Base-by-base conservation (phyloP, 2,797 vertebrate genomes). In the Sebastes paucispinis region DNA sequence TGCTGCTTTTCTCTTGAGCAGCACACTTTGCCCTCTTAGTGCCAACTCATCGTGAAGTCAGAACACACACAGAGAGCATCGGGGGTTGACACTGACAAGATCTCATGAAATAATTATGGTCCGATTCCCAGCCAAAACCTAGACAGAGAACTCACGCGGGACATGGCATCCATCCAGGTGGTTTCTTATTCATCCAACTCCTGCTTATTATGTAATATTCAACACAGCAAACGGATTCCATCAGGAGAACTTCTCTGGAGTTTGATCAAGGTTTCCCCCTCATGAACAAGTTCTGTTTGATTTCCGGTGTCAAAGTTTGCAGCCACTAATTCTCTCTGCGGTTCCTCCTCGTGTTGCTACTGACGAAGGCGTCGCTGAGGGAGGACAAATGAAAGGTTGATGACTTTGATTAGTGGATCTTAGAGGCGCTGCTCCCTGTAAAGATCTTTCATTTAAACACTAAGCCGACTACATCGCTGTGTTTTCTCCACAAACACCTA, bases 21-120 rank as follows among this genome's bases (percentile, higher is more conserved):
- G 84, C 66, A 81, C 76, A 89, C 79, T 87, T 88, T 87, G 77
- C 70, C 82, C 82, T 91, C 78, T 84, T 80, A 74, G 77, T 83
- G 69, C 75, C 79, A 88, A 84, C 81, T 87, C 81, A 64, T 73
- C 25, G 8, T 67, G 57, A 52, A 90, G 83, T 77, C 70, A 77
- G 77, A 91, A 83, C 89, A 85, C 85, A 92, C 80, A 79, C 72
- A 68, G 5, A 81, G 75, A 75, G 77, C 82, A 85, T 50, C 57
- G 75, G 69, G 82, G 81, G 58, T 76, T 84, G 85, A 88, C 78
- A 84, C 67, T 79, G 89, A 91, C 90, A 89, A 87, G 81, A 80
- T 70, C 79, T 80, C 83, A 91, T 89, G 54, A 88, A 92, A 91
- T 91, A 92, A 92, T 90, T 62, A 92, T 74, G 66, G 29, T 52